Base-by-base conservation (phyloP, 2,797 vertebrate genomes). In the Lacerta viridis region DNA sequence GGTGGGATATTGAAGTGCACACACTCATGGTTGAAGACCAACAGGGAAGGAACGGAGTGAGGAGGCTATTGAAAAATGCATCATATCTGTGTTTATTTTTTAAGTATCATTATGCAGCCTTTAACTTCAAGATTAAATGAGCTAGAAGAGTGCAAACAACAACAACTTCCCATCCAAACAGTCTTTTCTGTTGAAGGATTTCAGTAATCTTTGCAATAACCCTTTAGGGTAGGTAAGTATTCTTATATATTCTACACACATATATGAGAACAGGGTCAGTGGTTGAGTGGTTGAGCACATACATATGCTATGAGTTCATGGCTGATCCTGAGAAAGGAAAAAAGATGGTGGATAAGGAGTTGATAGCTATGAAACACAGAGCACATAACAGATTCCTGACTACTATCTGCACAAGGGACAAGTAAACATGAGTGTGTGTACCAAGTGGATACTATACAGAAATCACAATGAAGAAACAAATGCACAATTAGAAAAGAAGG, bases 391-490 rank as follows among this genome's bases (percentile, higher is more conserved):
- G 33, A 61, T 55, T 55, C 13, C 50, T 7, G 41, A 41, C 10
- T 41, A 46, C n/a, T 33, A 17, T 71, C 18, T 61, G 1, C 18
- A 43, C 27, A 61, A 84, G 27, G 25, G 18, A 39, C 9, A 55
- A 9, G 10, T 61, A 5, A 27, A 33, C 33, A 33, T 33, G 33
- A 33, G 33, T 33, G 33, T 33, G 33, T 33, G 33, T 64, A 64
- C 23, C 7, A 89, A 76, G 23, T 80, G 17, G 3, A 18, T 3
- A 20, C 39, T 23, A 27, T 46, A 74, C 64, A 27, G 7, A 89
- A 25, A 64, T 64, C 66, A 80, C 29, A 85, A 29, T 64, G 50
- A 74, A 84, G 23, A 81, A 89, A 64, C 36, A 71, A 59, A 64
- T 69, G 74, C 41, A 41, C 10, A 80, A 77, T 15, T 11, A 18